Base-by-base conservation (phyloP, 2,797 vertebrate species). In the Hippopotamyrus pictus region DNA sequence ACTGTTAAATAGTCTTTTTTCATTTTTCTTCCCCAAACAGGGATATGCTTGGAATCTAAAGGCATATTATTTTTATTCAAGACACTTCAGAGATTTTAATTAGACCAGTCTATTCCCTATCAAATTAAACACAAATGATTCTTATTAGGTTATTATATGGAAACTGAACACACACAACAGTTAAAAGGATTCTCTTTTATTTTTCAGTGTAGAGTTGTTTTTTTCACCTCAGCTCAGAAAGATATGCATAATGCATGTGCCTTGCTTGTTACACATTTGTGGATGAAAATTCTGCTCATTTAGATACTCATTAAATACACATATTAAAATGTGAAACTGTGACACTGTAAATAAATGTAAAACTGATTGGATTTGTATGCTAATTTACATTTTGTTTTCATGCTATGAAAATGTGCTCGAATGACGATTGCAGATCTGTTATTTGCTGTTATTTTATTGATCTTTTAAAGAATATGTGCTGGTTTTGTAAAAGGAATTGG, bases 31-130 rank as follows among this genome's bases (percentile, higher is more conserved):
- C 17, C 73, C 6, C 73, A n/a, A 37, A 79, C 17, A 44, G 14
- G 37, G 17, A 79, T 79, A 79, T 79, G 37, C 73, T n/a, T 8
- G 37, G 37, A 79, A 79, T 44, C 73, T 79, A 22, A 84, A 84
- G 46, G 46, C 82, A 84, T 84, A 41, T 86, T 86, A 86, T 86
- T 86, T 86, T 57, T 86, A 86, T 54, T 53, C 50, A 54, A 51
- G 50, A 19, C 85, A 86, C 50, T 86, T 86, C 51, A 86, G 85
- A 51, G 85, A 57, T 86, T 86, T 86, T 86, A 86, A 86, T 86
- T 86, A 86, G 50, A 86, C 33, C 51, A 86, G 50, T 50, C 85
- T 57, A 57, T 86, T 17, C 51, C 53, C 51, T 86, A 29, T 54
- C 14, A 86, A 86, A 86, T 86, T 86, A 54, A 86, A 86, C 51